These are phyloP conservation scores for Chrysochloris asiatica DNA, from an alignment of 2,113 vertebrate genomes.

Conservation along the genomic window DNA sequence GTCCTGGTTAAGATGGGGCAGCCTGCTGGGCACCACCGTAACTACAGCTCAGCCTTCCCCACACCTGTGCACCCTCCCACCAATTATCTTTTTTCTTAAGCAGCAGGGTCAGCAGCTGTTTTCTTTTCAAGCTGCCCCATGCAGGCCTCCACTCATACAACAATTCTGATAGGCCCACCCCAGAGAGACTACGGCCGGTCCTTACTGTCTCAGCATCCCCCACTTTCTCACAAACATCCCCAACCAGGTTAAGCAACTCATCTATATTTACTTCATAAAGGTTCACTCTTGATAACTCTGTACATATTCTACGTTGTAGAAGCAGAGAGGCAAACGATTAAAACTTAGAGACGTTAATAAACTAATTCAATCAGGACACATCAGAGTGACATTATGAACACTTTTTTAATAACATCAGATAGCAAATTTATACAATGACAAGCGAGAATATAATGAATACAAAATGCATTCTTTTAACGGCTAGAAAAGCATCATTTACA, in stretches of 20 bases:
- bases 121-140: not conserved
- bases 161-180: not conserved
- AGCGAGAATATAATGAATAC: constrained; percentile 50
- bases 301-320: not conserved
- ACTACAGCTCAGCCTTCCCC: not conserved
- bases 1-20: no score
- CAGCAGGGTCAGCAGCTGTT: not conserved
- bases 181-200: not conserved
- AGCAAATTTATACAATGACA: constrained; percentile 60
- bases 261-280: not conserved
- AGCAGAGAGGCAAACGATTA: not conserved
- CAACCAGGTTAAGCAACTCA: not conserved
- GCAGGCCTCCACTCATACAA: not conserved
- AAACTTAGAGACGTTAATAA: constrained; percentile 39
- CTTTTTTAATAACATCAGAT: constrained; percentile 72
- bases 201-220: not conserved
- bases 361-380: constrained; percentile 62
- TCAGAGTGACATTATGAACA: constrained; percentile 37
- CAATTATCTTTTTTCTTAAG: not conserved
- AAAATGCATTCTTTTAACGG: constrained; percentile 57
- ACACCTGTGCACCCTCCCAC: not conserved
- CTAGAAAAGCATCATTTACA: constrained; percentile 71
- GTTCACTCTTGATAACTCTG: not conserved
- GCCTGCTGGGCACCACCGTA: not conserved
- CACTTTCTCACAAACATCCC: not conserved